A percentile compares a stretch with the other conserved stretches of the same genome.
Evolutionary conservation across 37 sponge, comb jelly and placozoan species (phyloP).

Genomic region (Amphimedon queenslandica): DNA sequence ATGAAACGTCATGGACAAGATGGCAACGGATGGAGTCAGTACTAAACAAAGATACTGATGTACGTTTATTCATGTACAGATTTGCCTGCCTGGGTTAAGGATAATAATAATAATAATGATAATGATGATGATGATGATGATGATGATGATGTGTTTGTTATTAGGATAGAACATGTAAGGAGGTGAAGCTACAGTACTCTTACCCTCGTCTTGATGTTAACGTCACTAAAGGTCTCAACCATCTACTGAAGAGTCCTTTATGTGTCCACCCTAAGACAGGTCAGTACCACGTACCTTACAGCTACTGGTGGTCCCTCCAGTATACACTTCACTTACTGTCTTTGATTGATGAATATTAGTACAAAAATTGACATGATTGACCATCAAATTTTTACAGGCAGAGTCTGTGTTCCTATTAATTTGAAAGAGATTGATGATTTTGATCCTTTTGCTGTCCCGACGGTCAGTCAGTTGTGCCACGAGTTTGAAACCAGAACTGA

Average conservation of each 20-base stretch:
- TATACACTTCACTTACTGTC: too few relatives aligned
- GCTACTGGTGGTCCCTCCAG: too few relatives aligned
- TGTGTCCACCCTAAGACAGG: slow-evolving; percentile 99
- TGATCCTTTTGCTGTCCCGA: slow-evolving; percentile 86
- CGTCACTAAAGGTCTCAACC: slow-evolving; percentile 97
- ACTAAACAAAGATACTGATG: not conserved
- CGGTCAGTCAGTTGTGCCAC: slow-evolving; percentile 56
- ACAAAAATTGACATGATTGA: too few relatives aligned
- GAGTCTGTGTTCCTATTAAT: slow-evolving; percentile 95
- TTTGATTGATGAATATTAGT: too few relatives aligned
- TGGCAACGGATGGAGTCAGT: slow-evolving; percentile 46
- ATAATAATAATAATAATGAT: too few relatives aligned
- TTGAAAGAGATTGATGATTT: slow-evolving; percentile 55
- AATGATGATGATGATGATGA: too few relatives aligned
- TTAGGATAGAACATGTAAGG: too few relatives aligned
- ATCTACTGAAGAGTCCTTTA: slow-evolving; percentile 96
- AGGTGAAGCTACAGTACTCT: slow-evolving; percentile 81
- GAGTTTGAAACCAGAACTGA: slow-evolving; percentile 24
- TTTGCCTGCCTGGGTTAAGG: too few relatives aligned
- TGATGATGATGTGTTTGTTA: too few relatives aligned
- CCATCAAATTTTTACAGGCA: slow-evolving; percentile 55
- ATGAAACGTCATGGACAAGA: slow-evolving; percentile 7
- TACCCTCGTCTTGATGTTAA: slow-evolving; percentile 97
- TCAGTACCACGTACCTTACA: too few relatives aligned
- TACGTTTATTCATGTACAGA: not conserved